Conservation (phyloP, 2,888 invertebrate species). For the Carabus problematicus region DNA sequence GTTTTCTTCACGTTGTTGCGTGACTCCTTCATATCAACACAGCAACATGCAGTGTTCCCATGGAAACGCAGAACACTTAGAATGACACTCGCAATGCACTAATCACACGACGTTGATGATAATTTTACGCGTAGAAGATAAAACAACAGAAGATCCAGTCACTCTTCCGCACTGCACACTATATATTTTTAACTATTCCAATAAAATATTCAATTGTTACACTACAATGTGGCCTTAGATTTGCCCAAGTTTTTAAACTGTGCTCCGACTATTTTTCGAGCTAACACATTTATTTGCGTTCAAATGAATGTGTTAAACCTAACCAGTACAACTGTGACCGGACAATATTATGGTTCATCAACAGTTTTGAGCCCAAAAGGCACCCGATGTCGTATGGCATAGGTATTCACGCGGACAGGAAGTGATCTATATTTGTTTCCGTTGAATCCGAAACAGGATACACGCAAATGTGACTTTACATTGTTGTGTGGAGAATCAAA, state of each 20-base stretch:
- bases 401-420: slow-evolving; percentile 7
- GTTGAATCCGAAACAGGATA: slow-evolving; percentile 29
- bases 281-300: too few species aligned
- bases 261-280: not conserved
- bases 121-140: too few species aligned
- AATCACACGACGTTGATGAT: slow-evolving; percentile 3
- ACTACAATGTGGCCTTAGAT: too few species aligned
- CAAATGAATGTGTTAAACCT: too few species aligned
- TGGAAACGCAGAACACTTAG: slow-evolving; percentile 16
- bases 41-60: slow-evolving; percentile 13
- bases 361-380: slow-evolving; percentile 13
- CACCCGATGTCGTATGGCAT: slow-evolving; percentile 10
- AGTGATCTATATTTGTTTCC: slow-evolving; percentile 25
- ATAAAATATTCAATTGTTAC: too few species aligned
- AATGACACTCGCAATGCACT: slow-evolving; percentile 22
- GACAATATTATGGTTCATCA: slow-evolving; percentile 6
- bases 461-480: slow-evolving; percentile 19
- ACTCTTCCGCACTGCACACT: too few species aligned
- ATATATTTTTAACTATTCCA: too few species aligned
- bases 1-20: slow-evolving; percentile 23
- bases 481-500: too few species aligned
- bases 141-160: too few species aligned
- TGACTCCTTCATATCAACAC: slow-evolving; percentile 35
- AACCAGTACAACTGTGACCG: not conserved
- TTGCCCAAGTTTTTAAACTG: slow-evolving; percentile 5